Conservation (phyloP, 2,113 vertebrate species). For the Halcyon malimbica region DNA sequence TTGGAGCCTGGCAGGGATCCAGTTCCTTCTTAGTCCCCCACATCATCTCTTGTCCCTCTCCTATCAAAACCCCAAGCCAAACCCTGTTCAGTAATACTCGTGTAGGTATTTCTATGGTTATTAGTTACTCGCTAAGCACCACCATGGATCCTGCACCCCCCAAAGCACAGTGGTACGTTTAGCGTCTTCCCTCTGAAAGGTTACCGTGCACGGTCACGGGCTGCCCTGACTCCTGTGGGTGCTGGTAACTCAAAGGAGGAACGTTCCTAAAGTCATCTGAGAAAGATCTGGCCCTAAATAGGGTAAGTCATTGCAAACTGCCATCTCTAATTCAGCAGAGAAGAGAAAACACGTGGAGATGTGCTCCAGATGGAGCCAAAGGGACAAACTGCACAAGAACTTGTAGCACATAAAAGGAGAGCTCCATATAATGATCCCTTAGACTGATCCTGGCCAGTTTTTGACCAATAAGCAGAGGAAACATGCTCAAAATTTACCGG, state of each 20-base stretch:
- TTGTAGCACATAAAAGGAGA: neutral
- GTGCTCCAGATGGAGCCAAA: neutral
- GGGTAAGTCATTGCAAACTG: neutral
- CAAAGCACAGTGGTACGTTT: neutral
- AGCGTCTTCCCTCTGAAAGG: neutral
- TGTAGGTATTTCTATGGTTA: neutral
- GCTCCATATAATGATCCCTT: neutral
- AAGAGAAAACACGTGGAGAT: neutral
- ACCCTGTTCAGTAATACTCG: neutral
- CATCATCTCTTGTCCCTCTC: neutral
- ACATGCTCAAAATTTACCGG: neutral
- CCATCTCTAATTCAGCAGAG: neutral
- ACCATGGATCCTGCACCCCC: neutral
- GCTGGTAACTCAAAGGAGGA: neutral
- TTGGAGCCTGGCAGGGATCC: neutral
- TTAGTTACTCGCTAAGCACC: neutral
- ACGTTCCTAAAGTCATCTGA: neutral
- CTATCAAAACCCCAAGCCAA: rapidly evolving
- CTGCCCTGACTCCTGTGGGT: neutral
- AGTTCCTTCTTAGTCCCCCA: neutral
- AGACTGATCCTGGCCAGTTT: neutral
- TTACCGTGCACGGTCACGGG: neutral
- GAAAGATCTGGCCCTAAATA: neutral
- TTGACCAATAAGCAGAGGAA: neutral
- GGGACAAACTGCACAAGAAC: neutral